phyloP scores from a whole-genome alignment of 1,140 invertebrate species.

The Neodiprion pinetum region DNA sequence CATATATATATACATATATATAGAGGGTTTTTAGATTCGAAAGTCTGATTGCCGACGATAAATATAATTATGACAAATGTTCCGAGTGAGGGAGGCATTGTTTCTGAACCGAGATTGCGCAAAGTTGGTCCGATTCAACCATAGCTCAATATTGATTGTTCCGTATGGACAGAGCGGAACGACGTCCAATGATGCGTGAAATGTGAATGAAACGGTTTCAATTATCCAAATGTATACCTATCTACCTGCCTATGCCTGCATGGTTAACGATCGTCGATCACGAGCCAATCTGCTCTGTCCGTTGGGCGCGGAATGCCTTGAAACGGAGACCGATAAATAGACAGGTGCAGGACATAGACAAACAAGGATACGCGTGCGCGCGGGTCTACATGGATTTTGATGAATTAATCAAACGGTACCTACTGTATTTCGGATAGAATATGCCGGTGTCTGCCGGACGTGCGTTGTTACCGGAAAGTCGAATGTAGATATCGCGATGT shows the following conservation, averaged over 20 bases:
- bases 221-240: constrained; percentile 47
- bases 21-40: neutral
- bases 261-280: neutral
- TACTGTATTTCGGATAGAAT: neutral
- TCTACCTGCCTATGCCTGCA: neutral
- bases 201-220: constrained; percentile 53
- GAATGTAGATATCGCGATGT: no score
- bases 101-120: constrained; percentile 2
- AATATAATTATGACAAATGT: constrained; percentile 5
- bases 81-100: neutral
- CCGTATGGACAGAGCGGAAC: constrained; percentile 4
- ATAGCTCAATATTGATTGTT: constrained; percentile 2
- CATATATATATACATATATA: neutral
- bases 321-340: neutral
- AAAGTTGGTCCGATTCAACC: neutral
- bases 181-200: constrained; percentile 43
- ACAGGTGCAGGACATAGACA: neutral
- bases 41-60: neutral
- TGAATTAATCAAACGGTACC: neutral
- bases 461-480: neutral
- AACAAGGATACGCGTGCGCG: neutral
- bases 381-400: neutral
- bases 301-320: neutral
- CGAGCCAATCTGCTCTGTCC: neutral
- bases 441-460: neutral